Evolutionary conservation across 2,888 invertebrate species (phyloP).

Genomic region (Listrodromus nycthemerus): DNA sequence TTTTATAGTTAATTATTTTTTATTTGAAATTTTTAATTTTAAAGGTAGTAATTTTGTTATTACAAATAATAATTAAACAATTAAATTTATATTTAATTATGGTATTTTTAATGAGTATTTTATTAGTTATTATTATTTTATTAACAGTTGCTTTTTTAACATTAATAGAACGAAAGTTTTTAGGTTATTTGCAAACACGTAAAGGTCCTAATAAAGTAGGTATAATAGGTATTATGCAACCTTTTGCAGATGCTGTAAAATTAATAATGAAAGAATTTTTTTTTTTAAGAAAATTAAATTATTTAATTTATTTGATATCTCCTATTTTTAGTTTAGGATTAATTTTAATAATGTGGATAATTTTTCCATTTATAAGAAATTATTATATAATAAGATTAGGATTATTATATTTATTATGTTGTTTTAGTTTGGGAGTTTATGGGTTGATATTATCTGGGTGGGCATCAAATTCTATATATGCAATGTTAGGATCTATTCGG

Average conservation of each 20-base stretch:
- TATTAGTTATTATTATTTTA: conserved; percentile 87
- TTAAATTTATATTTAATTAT: conserved; percentile 66
- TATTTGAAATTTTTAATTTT: no score
- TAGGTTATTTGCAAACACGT: conserved; percentile 90
- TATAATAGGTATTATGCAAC: conserved; percentile 88
- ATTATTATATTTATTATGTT: conserved; percentile 88
- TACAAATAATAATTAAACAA: conserved; percentile 82
- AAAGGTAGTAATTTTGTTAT: no score
- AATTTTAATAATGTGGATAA: conserved; percentile 86
- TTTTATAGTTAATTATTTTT: no score
- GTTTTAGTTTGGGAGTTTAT: conserved; percentile 88
- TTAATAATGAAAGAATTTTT: conserved; percentile 89
- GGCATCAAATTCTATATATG: conserved; percentile 89
- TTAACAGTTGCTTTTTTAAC: conserved; percentile 90
- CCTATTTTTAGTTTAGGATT: conserved; percentile 87
- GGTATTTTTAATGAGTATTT: conserved; percentile 83
- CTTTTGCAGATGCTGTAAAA: conserved; percentile 91
- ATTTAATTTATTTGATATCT: conserved; percentile 87
- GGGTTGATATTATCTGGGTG: conserved; percentile 88
- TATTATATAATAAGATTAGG: conserved; percentile 87
- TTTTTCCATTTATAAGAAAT: conserved; percentile 87
- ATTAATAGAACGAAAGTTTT: conserved; percentile 89
- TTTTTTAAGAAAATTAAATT: conserved; percentile 87
- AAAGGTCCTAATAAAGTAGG: conserved; percentile 91
- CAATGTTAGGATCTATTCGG: conserved; percentile 89